These are phyloP conservation scores for Sebastes goodei DNA, from an alignment of 2,797 vertebrate species.

Conservation along the genomic window DNA sequence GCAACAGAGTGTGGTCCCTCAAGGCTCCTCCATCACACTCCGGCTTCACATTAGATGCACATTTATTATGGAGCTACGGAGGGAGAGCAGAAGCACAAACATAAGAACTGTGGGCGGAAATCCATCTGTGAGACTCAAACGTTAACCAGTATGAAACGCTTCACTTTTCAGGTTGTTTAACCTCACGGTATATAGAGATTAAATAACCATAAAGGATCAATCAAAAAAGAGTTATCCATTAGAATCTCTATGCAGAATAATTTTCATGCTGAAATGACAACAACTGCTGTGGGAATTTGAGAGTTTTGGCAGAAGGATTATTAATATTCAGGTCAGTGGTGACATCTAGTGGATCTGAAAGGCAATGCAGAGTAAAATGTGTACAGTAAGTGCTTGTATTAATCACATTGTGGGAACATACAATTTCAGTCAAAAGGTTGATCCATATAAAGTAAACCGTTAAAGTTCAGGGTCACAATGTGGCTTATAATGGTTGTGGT, in stretches of 20 bases:
- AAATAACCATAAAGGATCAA: background rate
- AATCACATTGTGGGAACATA: too few species aligned
- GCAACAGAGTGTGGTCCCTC: slow-evolving; percentile 92
- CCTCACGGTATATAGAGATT: background rate
- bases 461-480: background rate
- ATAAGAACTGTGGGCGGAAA: slow-evolving; percentile 47
- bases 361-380: background rate
- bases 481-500: background rate
- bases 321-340: background rate
- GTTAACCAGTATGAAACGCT: background rate
- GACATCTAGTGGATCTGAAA: slow-evolving; percentile 63
- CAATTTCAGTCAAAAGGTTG: background rate
- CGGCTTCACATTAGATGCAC: slow-evolving; percentile 87
- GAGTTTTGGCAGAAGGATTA: background rate
- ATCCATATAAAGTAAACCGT: background rate
- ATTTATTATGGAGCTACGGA: slow-evolving; percentile 93
- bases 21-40: slow-evolving; percentile 91
- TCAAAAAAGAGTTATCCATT: background rate
- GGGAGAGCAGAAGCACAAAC: slow-evolving; percentile 40
- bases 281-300: background rate
- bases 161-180: background rate
- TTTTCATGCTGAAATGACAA: background rate
- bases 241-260: background rate
- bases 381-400: background rate
- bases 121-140: slow-evolving; percentile 50